These are phyloP conservation scores for Meloidogyne floridensis DNA, from an alignment of 1,140 invertebrate species.

Conservation along the genomic window DNA sequence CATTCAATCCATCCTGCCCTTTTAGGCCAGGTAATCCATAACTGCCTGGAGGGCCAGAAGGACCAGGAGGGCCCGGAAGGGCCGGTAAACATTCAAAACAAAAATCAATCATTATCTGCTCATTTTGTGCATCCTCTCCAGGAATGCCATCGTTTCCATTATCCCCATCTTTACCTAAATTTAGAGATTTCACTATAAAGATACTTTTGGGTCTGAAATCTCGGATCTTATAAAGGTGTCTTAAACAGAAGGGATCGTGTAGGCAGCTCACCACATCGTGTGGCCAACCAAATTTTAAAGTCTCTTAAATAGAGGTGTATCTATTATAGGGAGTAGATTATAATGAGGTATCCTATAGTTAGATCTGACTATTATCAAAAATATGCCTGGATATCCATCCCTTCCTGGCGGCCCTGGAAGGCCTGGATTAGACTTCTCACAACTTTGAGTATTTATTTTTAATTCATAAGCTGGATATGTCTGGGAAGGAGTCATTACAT, in stretches of 20 bases:
- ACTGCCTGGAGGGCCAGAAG: neutral
- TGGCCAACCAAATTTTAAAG: too few relatives aligned
- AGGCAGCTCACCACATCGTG: too few relatives aligned
- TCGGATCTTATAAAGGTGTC: too few relatives aligned
- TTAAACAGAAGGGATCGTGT: too few relatives aligned
- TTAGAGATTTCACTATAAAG: neutral
- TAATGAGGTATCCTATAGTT: too few relatives aligned
- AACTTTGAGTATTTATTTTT: conserved; percentile 3
- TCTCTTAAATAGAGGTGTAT: too few relatives aligned
- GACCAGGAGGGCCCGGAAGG: neutral
- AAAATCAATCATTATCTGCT: neutral
- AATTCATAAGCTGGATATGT: neutral
- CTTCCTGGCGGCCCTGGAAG: neutral
- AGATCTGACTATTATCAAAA: neutral
- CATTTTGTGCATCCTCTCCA: neutral
- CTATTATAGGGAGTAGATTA: too few relatives aligned
- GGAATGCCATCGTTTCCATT: neutral
- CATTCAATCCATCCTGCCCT: conserved; percentile 7
- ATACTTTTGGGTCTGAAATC: too few relatives aligned
- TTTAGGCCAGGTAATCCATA: neutral
- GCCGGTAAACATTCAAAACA: conserved; percentile 4
- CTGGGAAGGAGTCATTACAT: neutral
- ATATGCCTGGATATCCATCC: conserved; percentile 5
- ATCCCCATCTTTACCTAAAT: neutral
- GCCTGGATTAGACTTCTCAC: neutral